Base-by-base conservation (phyloP, 2,797 vertebrate genomes). In the Taenioides sp. region DNA sequence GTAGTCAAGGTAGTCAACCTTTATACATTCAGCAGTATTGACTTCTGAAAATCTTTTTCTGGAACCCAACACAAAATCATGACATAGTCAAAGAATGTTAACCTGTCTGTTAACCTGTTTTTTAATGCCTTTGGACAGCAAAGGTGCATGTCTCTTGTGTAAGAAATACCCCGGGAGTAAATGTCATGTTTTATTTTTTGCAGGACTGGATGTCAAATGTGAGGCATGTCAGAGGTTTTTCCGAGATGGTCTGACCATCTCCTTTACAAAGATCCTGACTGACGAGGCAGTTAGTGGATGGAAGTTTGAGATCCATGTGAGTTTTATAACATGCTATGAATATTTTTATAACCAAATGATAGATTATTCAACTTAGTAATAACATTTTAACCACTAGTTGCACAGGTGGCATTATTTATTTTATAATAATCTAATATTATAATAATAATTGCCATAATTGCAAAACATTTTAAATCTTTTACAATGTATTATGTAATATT, bases 251-350 rank as follows among this genome's bases (percentile, higher is more conserved):
- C 87, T 99, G 87, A 99, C 98, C 85, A 98, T 99, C 94, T 99
- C 98, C 80, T 99, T 99, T 89, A 99, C 98, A 84, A 99, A 99
- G 94, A 99, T 99, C 91, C 95, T 99, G 92, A 99, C 98, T 50
- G 98, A 99, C 57, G 98, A 99, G 91, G 98, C 98, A 79, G 98
- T 99, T 89, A 99, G 98, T 58, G 98, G 98, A 87, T 99, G 98
- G 98, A 99, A 99, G 92, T 99, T 99, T 94, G 98, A 99, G 88
- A 99, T 99, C 89, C 98, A 99, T 91, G 98, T 99, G 87, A 98
- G 98, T 88, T 55, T 72, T 27, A 23, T 28, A 28, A 16, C 57
- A 27, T 59, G 17, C 57, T 28, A 28, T 59, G 23, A 22, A 25
- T 58, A 58, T 58, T 58, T 58, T 54, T 22, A 54, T 54, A 22